Conservation (phyloP, 2,888 invertebrate species). For the Habroteleia sp. region DNA sequence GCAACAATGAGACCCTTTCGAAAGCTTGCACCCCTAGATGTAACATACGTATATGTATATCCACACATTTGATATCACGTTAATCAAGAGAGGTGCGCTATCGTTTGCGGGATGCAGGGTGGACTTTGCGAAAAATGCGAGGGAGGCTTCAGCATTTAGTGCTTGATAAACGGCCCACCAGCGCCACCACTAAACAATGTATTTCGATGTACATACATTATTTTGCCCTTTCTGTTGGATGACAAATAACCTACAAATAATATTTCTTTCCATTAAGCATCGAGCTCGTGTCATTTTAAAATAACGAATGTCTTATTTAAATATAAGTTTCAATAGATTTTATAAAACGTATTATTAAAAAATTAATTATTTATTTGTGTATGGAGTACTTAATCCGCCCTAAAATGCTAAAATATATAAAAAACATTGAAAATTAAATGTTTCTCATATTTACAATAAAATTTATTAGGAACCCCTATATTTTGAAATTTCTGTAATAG, state of each 20-base stretch:
- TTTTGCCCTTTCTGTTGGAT: conserved; percentile 14
- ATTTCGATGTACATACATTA: conserved; percentile 35
- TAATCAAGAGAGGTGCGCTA: conserved; percentile 75
- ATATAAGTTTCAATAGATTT: no score
- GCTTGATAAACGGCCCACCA: conserved; percentile 78
- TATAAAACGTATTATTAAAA: no score
- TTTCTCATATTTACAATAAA: no score
- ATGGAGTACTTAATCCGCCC: no score
- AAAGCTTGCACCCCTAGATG: conserved; percentile 44
- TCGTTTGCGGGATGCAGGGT: conserved; percentile 67
- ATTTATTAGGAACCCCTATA: no score
- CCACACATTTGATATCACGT: conserved; percentile 31
- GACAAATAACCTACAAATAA: conserved; percentile 50
- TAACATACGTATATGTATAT: no score
- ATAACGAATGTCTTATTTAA: no score
- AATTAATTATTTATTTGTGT: no score
- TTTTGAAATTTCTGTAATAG: no score
- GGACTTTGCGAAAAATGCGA: conserved; percentile 57
- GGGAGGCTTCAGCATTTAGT: conserved; percentile 71
- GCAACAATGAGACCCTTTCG: conserved; percentile 73
- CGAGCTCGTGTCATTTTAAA: no score
- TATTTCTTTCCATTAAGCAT: conserved; percentile 49
- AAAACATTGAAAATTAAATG: no score
- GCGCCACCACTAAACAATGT: conserved; percentile 45
- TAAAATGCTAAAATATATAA: no score